Evolutionary conservation across 64 coral and sea anemone genomes (phyloP).

Genomic region (Pachyseris speciosa): DNA sequence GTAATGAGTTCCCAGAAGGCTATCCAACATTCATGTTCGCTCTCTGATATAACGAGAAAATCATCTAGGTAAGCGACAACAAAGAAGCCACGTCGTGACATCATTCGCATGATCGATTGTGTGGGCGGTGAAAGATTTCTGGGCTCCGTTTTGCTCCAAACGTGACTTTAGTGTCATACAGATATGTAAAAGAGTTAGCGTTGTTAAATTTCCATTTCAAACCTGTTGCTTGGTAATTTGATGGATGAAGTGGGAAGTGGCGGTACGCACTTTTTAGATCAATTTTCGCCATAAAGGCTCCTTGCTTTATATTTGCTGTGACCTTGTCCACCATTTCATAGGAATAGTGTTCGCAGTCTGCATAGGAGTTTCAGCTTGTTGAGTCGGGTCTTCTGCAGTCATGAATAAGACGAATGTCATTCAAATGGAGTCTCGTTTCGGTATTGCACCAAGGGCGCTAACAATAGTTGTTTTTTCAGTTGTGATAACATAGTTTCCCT

Average conservation of each 20-base stretch:
- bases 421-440: conserved; percentile 34
- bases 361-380: background rate
- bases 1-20: conserved; percentile 50
- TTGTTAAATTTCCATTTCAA: conserved; percentile 41
- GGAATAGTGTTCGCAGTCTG: background rate
- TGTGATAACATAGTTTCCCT: conserved; percentile 32
- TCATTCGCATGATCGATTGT: conserved; percentile 62
- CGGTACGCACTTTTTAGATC: conserved; percentile 60
- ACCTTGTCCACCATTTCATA: background rate
- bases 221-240: conserved; percentile 41
- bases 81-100: conserved; percentile 42
- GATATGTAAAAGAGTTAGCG: conserved; percentile 30
- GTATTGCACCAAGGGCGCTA: conserved; percentile 58
- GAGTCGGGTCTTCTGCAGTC: conserved; percentile 34
- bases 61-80: conserved; percentile 64
- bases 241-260: conserved; percentile 41
- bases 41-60: conserved; percentile 61
- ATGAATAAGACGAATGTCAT: conserved; percentile 55
- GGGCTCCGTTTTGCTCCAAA: conserved; percentile 15
- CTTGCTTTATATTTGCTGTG: background rate
- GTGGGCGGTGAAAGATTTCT: conserved; percentile 55
- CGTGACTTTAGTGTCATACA: conserved; percentile 54
- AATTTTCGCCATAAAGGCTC: conserved; percentile 38
- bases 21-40: conserved; percentile 32
- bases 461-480: conserved; percentile 57